Conservation (phyloP, 2,888 invertebrate species). For the Steinernema scapterisci region DNA sequence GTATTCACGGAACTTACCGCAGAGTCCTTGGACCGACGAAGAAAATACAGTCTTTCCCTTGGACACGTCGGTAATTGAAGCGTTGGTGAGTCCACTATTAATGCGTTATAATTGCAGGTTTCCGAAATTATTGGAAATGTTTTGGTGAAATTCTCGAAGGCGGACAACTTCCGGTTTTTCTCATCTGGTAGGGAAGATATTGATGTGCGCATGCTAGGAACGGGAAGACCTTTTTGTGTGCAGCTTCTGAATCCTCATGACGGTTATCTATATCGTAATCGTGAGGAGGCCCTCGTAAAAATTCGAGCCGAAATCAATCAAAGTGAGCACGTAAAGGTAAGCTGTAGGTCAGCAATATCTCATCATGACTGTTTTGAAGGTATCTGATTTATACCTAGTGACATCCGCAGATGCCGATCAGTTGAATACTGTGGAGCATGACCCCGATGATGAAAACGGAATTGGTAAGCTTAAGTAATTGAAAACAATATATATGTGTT, state of each 20-base stretch:
- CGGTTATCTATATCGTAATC: too few species aligned
- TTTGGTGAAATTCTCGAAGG: slow-evolving; percentile 49
- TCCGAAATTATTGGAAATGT: slow-evolving; percentile 59
- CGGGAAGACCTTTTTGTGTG: slow-evolving; percentile 87
- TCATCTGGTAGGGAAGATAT: slow-evolving; percentile 81
- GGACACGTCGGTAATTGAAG: slow-evolving; percentile 40
- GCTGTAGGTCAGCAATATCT: not conserved
- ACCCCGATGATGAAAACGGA: not conserved
- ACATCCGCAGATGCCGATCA: not conserved
- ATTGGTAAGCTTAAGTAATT: too few species aligned
- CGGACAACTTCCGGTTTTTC: slow-evolving; percentile 54
- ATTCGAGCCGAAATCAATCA: slow-evolving; percentile 44
- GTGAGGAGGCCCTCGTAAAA: too few species aligned
- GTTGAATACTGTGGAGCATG: not conserved
- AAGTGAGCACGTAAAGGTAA: slow-evolving; percentile 46
- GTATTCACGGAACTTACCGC: slow-evolving; percentile 81
- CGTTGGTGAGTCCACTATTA: not conserved
- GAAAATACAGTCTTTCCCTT: slow-evolving; percentile 65
- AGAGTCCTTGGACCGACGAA: slow-evolving; percentile 90
- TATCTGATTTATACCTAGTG: not conserved
- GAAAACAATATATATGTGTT: too few species aligned
- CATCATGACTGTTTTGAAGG: not conserved
- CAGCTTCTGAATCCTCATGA: slow-evolving; percentile 74
- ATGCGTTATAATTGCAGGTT: slow-evolving; percentile 55
- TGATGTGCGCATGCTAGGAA: slow-evolving; percentile 85